Evolutionary conservation across 2,113 vertebrate species (phyloP).

Genomic region (Loxodonta africana): DNA sequence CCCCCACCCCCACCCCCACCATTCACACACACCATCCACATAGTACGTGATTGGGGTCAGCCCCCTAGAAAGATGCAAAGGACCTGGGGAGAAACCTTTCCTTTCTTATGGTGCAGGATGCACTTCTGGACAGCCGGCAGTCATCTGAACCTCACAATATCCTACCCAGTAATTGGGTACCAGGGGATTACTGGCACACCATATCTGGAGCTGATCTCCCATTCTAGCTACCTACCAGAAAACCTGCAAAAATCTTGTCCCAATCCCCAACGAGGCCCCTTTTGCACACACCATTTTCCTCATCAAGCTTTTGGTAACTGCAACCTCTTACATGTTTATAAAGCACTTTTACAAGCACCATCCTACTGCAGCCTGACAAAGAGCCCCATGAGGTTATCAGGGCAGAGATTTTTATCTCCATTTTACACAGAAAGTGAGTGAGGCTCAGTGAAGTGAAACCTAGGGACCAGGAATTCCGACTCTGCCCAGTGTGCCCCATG

Average conservation of each 20-base stretch:
- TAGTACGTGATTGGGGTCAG: not conserved
- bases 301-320: not conserved
- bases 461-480: not conserved
- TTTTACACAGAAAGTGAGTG: not conserved
- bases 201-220: not conserved
- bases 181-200: not conserved
- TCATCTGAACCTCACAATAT: not conserved
- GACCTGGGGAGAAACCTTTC: not conserved
- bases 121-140: not conserved
- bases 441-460: not conserved
- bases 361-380: constrained; percentile 14
- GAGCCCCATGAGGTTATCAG: not conserved
- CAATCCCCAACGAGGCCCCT: not conserved
- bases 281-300: not conserved
- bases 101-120: not conserved
- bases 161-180: not conserved
- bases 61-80: not conserved
- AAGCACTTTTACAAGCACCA: constrained; percentile 20
- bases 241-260: not conserved
- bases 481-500: not conserved
- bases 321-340: constrained; percentile 24
- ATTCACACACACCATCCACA: not conserved
- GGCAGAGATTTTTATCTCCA: not conserved
- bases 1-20: not conserved
- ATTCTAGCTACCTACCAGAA: not conserved